Base-by-base conservation (phyloP, 2,888 invertebrate species). In the Lepidochrysops patricia region DNA sequence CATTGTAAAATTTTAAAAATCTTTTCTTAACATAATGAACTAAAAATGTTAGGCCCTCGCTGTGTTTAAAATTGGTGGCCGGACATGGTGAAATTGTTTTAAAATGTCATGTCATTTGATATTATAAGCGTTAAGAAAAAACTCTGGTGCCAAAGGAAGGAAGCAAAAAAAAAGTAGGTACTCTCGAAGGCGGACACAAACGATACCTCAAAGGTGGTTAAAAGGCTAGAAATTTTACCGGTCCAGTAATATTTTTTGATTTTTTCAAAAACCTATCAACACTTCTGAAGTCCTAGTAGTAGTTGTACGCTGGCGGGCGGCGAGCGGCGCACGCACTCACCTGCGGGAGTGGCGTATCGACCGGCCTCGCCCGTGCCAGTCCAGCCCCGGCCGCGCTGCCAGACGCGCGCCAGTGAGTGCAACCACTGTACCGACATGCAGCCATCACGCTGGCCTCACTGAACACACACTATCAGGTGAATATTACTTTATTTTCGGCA, bases 241-340 rank as follows among this genome's bases (percentile, higher is more conserved):
- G n/a, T 13, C 35, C 13, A 13, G 35, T 35, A 35, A n/a, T 1
- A 35, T 5, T 35, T 13, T 1, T 35, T 35, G 35, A 13, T n/a
- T 9, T 37, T 0, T 9, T n/a, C n/a, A n/a, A n/a, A 43, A 7
- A 19, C 19, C 19, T 9, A 43, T 15, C 4, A 23, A 43, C 43
- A 12, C 9, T 23, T 43, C 43, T 43, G 43, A 43, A 43, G 43
- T 43, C 43, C 43, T 43, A 23, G 43, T 19, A 15, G 4, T 29
- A 29, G 54, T 12, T 26, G 27, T 13, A 13, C 23, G 52, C 52
- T 15, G 26, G 52, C 15, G 19, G 2, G 19, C 19, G 25, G 54
- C 29, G 50, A 65, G 64, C 80, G 79, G 84, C 83, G 86, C 84
- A 82, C 84, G 84, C 84, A 84, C 67, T 63, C 69, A 85, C 86